phyloP scores from a whole-genome alignment of 2,888 invertebrate species.

The Apamea anceps region DNA sequence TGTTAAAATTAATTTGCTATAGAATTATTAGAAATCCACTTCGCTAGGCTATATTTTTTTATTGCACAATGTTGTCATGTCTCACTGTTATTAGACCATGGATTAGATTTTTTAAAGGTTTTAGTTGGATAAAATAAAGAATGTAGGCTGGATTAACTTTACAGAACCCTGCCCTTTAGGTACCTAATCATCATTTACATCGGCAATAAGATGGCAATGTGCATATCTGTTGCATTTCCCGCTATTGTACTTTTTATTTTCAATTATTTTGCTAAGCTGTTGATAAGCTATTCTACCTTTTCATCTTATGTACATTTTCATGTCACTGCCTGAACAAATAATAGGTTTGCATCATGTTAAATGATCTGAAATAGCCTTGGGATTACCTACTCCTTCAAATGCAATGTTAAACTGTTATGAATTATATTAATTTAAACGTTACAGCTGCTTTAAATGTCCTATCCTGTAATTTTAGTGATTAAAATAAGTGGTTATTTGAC shows the following conservation, averaged over 20 bases:
- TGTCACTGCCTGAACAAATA: background rate
- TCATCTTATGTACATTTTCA: constrained; percentile 1
- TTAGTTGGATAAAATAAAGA: too few relatives aligned
- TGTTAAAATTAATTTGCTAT: constrained; percentile 32
- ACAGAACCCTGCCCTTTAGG: background rate
- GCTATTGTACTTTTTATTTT: background rate
- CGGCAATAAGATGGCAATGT: background rate
- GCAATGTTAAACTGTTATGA: background rate
- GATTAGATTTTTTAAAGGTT: background rate
- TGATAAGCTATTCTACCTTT: background rate
- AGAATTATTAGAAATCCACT: background rate
- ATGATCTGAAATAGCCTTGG: background rate
- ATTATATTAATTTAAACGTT: background rate
- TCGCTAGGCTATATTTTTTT: constrained; percentile 9
- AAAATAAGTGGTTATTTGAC: background rate
- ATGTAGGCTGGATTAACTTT: background rate
- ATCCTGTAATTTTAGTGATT: background rate
- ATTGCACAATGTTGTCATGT: constrained; percentile 33
- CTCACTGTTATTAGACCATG: background rate
- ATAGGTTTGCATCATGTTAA: background rate
- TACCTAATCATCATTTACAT: background rate
- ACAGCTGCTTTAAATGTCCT: background rate
- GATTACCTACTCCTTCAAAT: background rate
- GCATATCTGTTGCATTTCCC: background rate
- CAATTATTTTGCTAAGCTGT: background rate